Base-by-base conservation (phyloP, 1,140 invertebrate genomes). In the Odontomachus brunneus region DNA sequence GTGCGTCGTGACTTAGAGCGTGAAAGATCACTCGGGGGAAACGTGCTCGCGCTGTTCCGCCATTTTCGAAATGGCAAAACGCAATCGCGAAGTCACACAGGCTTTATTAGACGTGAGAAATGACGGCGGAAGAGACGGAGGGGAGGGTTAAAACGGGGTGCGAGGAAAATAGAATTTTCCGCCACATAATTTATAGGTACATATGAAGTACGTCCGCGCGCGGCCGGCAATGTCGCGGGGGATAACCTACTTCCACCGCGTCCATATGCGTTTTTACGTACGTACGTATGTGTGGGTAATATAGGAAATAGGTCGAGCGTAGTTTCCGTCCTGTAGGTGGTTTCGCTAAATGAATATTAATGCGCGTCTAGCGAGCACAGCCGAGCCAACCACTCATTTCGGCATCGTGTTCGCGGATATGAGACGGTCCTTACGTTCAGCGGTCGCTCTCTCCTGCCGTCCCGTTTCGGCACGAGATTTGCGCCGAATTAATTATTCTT, bases 291-390 rank as follows among this genome's bases (percentile, higher is more conserved):
- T 67, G 57, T 49, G 26, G 9, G 33, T 66, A 81, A 82, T 73
- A 84, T 55, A 69, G 72, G 38, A 88, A 82, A 88, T 84, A 73
- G 87, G 87, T 88, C 86, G 86, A 88, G 76, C 55, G 74, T 84
- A 73, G 84, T 84, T 84, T 72, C 55, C 26, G 48, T 67, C 59
- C 49, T 74, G 80, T 72, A 83, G 85, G 19, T 67, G 75, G 69
- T 88, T 86, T 82, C 67, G 60, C 76, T 86, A 89, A 91, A 90
- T 91, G 86, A 91, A 91, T 91, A 91, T 91, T 91, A 91, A 91
- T 91, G 90, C 66, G 76, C 75, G 81, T 86, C 59, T 82, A 51
- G 80, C 22, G 60, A 59, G 57, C 29, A 26, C 29, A 26, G 82
- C 55, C 51, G 69, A 49, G 53, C 73, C 73, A 26, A 63, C 19